Evolutionary conservation across 2,797 vertebrate genomes (phyloP), one percentile per base, ranked within the genome.

Genomic region (Siniperca obscura): DNA sequence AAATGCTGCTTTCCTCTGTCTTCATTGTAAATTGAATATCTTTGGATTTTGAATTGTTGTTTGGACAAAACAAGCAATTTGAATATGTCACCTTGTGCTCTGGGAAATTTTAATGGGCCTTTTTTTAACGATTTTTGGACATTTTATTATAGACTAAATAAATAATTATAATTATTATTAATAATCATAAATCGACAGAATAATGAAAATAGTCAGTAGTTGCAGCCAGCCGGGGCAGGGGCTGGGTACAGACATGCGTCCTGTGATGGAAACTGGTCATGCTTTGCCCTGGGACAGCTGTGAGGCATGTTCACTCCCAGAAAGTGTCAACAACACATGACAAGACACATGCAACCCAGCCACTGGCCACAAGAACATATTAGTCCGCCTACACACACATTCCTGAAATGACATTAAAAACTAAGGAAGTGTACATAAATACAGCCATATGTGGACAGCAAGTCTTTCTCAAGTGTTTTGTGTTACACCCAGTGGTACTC

Each of bases 251-350:
- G 69, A 64, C 81, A 67, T 67, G 76, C n/a, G 38, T 65, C 77
- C 65, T 80, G 56, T 8, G 68, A 77, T 87, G 80, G 82, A 92
- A 91, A 91, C 87, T 84, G 85, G 78, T 90, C 87, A 89, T 8
- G 65, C 86, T 87, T 86, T 90, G 75, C 75, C 79, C 81, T 59
- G 85, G 73, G 86, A 85, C 77, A 89, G 78, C 79, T 91, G 80
- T 66, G 82, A 85, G 88, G 82, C 70, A 80, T 44, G 62, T 74
- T 89, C 85, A 86, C 71, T 79, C 78, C 80, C 13, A 79, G n/a
- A 74, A 85, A 90, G 78, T 86, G 89, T 88, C 91, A 92, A 87
- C 83, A 92, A 89, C 90, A 90, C 86, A 91, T 93, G 90, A 92
- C 89, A 78, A 81, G 82, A 91, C 87, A 78, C 75, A 81, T 86